phyloP scores from a whole-genome alignment of 2,888 invertebrate species.

The Artemia sp. region DNA sequence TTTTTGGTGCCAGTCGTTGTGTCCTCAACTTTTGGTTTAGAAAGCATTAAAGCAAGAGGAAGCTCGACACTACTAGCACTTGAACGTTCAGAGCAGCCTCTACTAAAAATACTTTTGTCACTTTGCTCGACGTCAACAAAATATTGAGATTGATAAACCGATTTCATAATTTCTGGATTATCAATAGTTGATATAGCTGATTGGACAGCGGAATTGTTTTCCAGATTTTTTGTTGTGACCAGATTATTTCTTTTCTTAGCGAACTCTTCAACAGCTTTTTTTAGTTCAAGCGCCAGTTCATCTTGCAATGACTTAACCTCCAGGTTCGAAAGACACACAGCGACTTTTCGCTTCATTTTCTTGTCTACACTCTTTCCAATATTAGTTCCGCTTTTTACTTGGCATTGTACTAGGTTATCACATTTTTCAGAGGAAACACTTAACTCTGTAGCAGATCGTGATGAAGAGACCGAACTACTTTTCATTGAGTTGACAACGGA shows the following conservation, averaged over 20 bases:
- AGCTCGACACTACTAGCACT: conserved; percentile 6
- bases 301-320: conserved; percentile 6
- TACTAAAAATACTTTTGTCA: neutral
- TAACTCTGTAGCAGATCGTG: neutral
- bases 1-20: neutral
- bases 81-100: conserved; percentile 2
- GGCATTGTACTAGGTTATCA: neutral
- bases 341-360: neutral
- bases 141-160: neutral
- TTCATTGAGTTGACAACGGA: neutral
- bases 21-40: neutral
- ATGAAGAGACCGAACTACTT: neutral
- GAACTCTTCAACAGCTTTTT: conserved; percentile 7
- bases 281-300: neutral
- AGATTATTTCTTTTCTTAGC: neutral
- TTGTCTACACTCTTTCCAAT: neutral
- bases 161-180: neutral
- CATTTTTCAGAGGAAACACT: neutral
- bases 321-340: neutral
- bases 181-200: neutral
- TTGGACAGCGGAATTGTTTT: no score
- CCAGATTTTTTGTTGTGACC: neutral
- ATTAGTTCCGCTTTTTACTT: neutral
- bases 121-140: neutral
- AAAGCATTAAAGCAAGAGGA: conserved; percentile 4